Evolutionary conservation across 2,888 invertebrate species (phyloP), one percentile per base, ranked within the genome.

Genomic region (Conomelus anceps): DNA sequence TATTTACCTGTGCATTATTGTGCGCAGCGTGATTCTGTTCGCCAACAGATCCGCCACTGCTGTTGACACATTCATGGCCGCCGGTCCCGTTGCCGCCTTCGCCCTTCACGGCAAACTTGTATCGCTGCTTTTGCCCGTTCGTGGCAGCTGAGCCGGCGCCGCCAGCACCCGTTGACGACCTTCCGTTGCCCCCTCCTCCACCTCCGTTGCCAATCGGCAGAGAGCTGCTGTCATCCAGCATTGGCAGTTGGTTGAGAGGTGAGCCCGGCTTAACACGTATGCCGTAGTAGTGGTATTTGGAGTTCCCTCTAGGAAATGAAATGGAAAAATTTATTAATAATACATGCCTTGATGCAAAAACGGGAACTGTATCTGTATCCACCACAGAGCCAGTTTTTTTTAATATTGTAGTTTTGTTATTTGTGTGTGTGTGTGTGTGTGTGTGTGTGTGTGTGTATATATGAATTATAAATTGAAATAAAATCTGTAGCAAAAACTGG

Each of bases 221-320:
- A 3, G 93, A 93, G 1, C 93, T 93, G 17, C 93, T 93, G 92
- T 94, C 94, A 90, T 95, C 95, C 91, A 95, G 93, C 22, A 90
- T 89, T 1, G 91, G 90, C 91, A 96, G 93, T 90, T 95, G 94
- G 92, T 95, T 95, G 90, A 98, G 93, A 11, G 96, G 94, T 1
- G 98, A 98, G 89, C 95, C 96, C 0, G 98, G 97, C 93, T 99
- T 99, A 89, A 99, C 97, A 41, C 99, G 95, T 91, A 99, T 99
- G n/a, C 99, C 99, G 94, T 99, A 99, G 94, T 99, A 99, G 94
- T 99, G 99, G 93, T 99, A 99, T 93, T 99, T 99, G 26, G 99
- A 99, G 94, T 99, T 99, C 41, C 99, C 99, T 92, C 98, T 96
- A n/a, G n/a, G 93, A 87, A 93, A 93, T 63, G 85, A 90, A 90